phyloP scores from a whole-genome alignment of 1,140 invertebrate species.

The Metaphire vulgaris region DNA sequence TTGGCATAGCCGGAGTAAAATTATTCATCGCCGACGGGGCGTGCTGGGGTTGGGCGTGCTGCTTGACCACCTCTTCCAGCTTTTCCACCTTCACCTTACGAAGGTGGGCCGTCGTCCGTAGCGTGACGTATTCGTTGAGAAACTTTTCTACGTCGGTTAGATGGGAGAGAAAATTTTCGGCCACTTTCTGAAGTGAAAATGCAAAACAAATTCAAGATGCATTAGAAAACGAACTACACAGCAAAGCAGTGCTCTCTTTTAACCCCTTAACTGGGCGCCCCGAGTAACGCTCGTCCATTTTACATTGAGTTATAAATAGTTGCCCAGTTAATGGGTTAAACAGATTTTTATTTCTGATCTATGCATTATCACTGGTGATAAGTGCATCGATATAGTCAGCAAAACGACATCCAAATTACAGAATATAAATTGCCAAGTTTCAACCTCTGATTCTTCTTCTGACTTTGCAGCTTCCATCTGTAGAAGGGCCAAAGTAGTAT shows the following conservation, averaged over 20 bases:
- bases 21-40: background rate
- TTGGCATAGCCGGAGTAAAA: background rate
- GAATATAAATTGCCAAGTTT: too few relatives aligned
- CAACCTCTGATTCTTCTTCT: conserved; percentile 23
- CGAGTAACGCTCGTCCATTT: too few relatives aligned
- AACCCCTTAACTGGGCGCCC: too few relatives aligned
- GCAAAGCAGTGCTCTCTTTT: too few relatives aligned
- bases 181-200: background rate
- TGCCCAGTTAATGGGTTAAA: too few relatives aligned
- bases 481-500: conserved; percentile 16
- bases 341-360: too few relatives aligned
- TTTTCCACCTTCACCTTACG: conserved; percentile 12
- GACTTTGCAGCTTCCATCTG: conserved; percentile 22
- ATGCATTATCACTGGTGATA: too few relatives aligned
- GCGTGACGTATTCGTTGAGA: background rate
- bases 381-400: too few relatives aligned
- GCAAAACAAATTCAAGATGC: too few relatives aligned
- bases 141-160: conserved; percentile 7
- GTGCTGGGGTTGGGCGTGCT: background rate
- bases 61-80: conserved; percentile 1
- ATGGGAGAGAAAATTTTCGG: background rate
- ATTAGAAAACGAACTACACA: too few relatives aligned
- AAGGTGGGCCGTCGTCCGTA: background rate
- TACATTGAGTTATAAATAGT: too few relatives aligned
- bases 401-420: too few relatives aligned